These are phyloP conservation scores for Cyclina sinensis DNA, from an alignment of 1,140 invertebrate genomes.

Conservation along the genomic window DNA sequence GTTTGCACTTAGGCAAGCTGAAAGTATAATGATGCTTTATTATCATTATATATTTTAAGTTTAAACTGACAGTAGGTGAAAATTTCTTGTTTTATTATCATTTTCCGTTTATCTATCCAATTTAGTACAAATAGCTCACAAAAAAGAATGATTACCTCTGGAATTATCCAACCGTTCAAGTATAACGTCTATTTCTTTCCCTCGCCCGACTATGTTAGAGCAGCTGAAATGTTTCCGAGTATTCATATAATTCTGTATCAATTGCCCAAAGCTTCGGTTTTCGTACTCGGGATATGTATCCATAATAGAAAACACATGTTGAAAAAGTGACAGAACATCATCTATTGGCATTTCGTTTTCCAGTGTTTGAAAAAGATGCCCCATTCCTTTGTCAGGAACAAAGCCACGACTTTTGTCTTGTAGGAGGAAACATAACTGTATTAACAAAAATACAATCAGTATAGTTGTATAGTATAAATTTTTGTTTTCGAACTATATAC, in stretches of 20 bases:
- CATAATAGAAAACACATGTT: neutral
- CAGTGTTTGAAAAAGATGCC: neutral
- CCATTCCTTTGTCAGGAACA: neutral
- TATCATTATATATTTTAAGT: no score
- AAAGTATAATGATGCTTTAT: no score
- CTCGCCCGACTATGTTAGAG: slow-evolving; percentile 4
- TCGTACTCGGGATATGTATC: neutral
- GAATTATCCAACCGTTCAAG: neutral
- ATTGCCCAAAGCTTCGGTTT: neutral
- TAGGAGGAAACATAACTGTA: neutral
- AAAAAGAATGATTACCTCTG: no score
- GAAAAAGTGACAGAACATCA: neutral
- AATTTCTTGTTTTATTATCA: no score
- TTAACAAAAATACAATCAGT: neutral
- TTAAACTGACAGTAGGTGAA: no score
- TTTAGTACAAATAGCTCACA: no score
- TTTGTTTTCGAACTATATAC: no score
- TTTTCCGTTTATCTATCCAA: no score
- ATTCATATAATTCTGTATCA: neutral
- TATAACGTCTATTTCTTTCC: neutral
- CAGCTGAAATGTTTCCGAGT: neutral
- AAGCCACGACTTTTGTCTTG: neutral
- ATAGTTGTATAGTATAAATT: neutral
- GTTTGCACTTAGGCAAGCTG: no score
- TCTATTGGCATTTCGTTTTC: neutral